Base-by-base conservation (phyloP, 2,797 vertebrate species). In the Syndactyla subalaris region DNA sequence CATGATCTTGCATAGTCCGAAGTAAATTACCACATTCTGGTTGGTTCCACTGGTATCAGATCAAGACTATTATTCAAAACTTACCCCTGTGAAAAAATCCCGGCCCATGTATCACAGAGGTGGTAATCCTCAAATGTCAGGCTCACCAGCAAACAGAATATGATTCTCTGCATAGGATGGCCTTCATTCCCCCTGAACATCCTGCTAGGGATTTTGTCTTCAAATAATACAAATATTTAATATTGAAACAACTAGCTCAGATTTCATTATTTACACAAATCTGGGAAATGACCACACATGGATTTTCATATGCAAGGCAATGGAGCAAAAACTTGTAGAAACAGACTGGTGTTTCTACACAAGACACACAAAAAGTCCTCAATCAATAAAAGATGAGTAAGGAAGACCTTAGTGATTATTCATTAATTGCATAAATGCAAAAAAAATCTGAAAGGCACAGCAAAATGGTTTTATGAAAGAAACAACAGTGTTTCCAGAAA, bases 401-500 rank as follows among this genome's bases (percentile, higher is more conserved):
- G 80, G 61, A 80, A 4, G 24, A 87, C 63, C 26, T 78, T 78
- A 76, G 36, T 20, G 45, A 78, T 89, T 91, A 78, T 75, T 95
- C 39, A 76, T 74, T 66, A 94, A 83, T 88, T 18, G 4, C 62
- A 62, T 17, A 55, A 52, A 77, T 76, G 34, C 71, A 32, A 41
- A 74, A 76, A 23, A 24, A 59, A 10, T 20, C 51, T 46, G 34
- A 78, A 95, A 88, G 22, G 39, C 43, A 66, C 10, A 55, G 32
- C 18, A 67, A 36, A 91, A 85, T 62, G 7, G 24, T 26, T 41
- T 81, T 78, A 75, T 65, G 36, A 94, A 93, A 75, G 68, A 93
- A 94, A 93, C 63, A 83, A 70, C 58, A 73, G 20, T 14, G 2
- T 72, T 92, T 87, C 65, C 43, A 83, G 78, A 88, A 91, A 91